Conservation (phyloP, 2,888 invertebrate genomes). For the Xylota segnis region DNA sequence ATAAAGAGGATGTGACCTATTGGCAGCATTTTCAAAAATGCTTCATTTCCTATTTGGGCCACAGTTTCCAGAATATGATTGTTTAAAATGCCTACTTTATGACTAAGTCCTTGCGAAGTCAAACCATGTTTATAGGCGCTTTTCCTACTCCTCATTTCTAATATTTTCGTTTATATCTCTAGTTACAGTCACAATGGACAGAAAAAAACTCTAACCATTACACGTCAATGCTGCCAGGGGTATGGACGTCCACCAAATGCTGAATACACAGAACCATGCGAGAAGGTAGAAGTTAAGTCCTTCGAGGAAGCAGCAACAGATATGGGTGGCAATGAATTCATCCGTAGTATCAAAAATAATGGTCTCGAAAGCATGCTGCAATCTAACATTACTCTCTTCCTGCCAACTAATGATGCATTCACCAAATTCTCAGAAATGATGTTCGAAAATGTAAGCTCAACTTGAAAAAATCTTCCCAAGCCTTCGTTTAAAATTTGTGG, state of each 20-base stretch:
- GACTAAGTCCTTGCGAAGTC: no score
- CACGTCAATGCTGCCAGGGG: conserved; percentile 89
- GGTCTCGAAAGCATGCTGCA: conserved; percentile 85
- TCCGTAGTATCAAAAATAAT: conserved; percentile 85
- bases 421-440: conserved; percentile 86
- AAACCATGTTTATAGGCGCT: no score
- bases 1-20: no score
- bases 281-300: conserved; percentile 86
- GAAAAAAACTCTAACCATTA: conserved; percentile 87
- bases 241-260: conserved; percentile 85
- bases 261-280: conserved; percentile 85
- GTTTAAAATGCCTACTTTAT: no score
- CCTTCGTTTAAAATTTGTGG: not conserved
- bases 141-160: not conserved
- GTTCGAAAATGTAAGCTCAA: conserved; percentile 85
- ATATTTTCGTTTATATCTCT: conserved; percentile 66
- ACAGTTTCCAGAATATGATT: no score
- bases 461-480: not conserved
- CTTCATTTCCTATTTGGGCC: no score
- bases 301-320: conserved; percentile 86
- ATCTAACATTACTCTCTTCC: conserved; percentile 87
- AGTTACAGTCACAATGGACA: conserved; percentile 87
- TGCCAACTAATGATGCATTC: conserved; percentile 87
- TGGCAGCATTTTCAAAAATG: no score
- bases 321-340: conserved; percentile 87